Base-by-base conservation (phyloP, 2,797 vertebrate species). In the Sciaenops ocellatus region DNA sequence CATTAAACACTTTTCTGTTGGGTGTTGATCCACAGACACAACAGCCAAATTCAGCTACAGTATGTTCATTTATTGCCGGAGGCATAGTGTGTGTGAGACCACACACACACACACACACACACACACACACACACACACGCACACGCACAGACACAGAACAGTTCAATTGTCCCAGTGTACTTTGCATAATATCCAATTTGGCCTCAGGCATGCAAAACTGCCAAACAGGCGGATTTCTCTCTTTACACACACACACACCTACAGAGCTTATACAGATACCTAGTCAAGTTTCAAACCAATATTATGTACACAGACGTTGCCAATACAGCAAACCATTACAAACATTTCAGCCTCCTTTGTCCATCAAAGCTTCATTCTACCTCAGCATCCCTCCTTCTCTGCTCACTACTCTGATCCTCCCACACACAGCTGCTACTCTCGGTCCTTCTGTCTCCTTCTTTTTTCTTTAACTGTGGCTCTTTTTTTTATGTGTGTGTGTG, bases 371-470 rank as follows among this genome's bases (percentile, higher is more conserved):
- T 60, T 71, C 18, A 18, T 74, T 77, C 62, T 44, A 73, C 51
- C 69, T 70, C 54, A 68, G 78, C 65, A 70, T 60, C 48, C 56
- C 63, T 76, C 69, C 50, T 30, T 77, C 77, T 66, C 64, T 26
- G 26, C 73, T 76, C 76, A 56, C 82, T 76, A 55, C 86, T 80
- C 83, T 80, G 73, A 85, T 90, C 88, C 86, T 92, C 93, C 90
- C 84, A 92, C 93, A 92, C 91, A 92, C 89, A 93, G 87, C 87
- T 91, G 90, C 85, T 80, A 75, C 78, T 89, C 73, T 83, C 78
- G 52, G 9, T 87, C 73, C 84, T 79, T 90, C 75, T 64, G 79
- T 71, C 86, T 86, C 42, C 51, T 34, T 79, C 67, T 80, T 79
- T 61, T 68, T 76, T 55, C 28, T 55, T 62, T 52, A 57, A 89